Evolutionary conservation across 2,797 vertebrate genomes (phyloP).

Genomic region (Novumbra hubbsi): DNA sequence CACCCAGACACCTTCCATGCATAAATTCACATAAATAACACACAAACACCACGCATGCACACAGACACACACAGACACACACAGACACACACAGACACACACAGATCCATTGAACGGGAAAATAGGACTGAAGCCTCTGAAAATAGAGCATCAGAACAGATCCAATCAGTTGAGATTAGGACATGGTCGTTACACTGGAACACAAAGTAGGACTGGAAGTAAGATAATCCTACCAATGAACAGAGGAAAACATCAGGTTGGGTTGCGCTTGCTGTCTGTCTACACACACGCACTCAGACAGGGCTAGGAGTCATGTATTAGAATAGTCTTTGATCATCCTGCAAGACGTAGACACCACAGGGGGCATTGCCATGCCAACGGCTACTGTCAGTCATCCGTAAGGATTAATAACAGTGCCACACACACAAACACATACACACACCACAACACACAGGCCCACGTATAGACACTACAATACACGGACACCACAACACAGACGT

Average conservation of each 20-base stretch:
- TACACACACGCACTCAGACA: slow-evolving; percentile 15
- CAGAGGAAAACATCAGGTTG: not conserved
- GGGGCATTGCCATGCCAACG: slow-evolving; percentile 18
- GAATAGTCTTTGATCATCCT: slow-evolving; percentile 37
- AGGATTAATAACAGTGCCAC: slow-evolving; percentile 17
- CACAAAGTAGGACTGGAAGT: not conserved
- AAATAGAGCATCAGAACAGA: not conserved
- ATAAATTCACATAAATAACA: not conserved
- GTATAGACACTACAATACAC: slow-evolving; percentile 9
- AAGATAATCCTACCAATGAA: not conserved
- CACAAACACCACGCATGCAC: slow-evolving; percentile 9
- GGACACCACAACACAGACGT: too few species aligned
- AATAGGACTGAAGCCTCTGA: not conserved
- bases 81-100: slow-evolving; percentile 4
- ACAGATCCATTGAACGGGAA: not conserved
- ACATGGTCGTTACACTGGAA: not conserved
- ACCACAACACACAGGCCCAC: not conserved
- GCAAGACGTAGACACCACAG: slow-evolving; percentile 28
- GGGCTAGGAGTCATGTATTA: slow-evolving; percentile 27
- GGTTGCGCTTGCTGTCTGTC: slow-evolving; percentile 2
- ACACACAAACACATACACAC: slow-evolving; percentile 15
- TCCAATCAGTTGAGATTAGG: not conserved
- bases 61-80: slow-evolving; percentile 19
- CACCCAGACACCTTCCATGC: not conserved
- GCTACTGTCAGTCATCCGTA: slow-evolving; percentile 21